Evolutionary conservation across 35 echinoderm and acorn worm species (phyloP), one percentile per base, ranked within the genome.

Genomic region (Ophiothrix spiculata): DNA sequence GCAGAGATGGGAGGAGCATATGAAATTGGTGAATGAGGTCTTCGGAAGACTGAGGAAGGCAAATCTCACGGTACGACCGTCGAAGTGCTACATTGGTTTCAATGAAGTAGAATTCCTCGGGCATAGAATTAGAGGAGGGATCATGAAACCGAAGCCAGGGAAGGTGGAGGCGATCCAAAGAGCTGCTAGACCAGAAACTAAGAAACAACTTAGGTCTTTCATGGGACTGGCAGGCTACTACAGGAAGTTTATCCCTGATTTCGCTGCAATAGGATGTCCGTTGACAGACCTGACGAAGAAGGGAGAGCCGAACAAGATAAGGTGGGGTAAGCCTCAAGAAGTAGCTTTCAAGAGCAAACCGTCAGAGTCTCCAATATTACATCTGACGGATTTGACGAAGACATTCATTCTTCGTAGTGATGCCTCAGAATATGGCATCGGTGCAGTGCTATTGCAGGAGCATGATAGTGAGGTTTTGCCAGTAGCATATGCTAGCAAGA

Each of bases 271-370:
- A 32, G 81, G 41, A n/a, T n/a, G 21, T 32, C 81, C 42, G 39
- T 60, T 83, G 25, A 83, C 81, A 16, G 81, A 83, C 69, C 16
- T 6, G 4, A 83, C 81, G 19, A 83, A 83, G 81, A 83, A 83
- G 36, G 81, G 81, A 54, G 31, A 83, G 25, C 54, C 81, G 4
- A 83, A 54, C 14, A 19, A 80, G 35, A 35, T 14, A 10, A 80
- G 39, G 37, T 83, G 81, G 81, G 81, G 36, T 19, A n/a, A 64
- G 31, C 17, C 81, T n/a, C 40, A 69, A 64, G 81, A 83, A 19
- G 25, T 4, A 60, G 81, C 81, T 8, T 83, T 83, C 54, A 83
- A 83, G 31, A 25, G 69, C 6, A 54, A 34, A 32, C 31, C 69
- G 25, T 16, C 21, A 19, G 13, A 54, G 25, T n/a, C 21, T 17